phyloP scores from a whole-genome alignment of 2,797 vertebrate species.

The Gymnodraco acuticeps region DNA sequence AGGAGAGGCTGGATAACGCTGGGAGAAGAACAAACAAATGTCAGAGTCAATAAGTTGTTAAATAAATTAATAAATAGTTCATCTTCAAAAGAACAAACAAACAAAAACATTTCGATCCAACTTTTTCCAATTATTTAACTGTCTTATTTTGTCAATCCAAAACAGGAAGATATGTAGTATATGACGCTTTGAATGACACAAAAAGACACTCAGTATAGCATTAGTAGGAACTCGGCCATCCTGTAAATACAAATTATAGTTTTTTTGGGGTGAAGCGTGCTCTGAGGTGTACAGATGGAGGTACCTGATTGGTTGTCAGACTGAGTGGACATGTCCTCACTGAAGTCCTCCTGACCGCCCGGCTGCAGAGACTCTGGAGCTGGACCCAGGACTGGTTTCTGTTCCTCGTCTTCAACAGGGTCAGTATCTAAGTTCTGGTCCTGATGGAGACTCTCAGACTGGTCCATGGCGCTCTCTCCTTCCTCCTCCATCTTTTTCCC shows the following conservation, averaged over 20 bases:
- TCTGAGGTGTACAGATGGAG: background rate
- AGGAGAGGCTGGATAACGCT: slow-evolving; percentile 84
- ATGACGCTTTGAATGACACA: no score
- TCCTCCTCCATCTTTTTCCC: slow-evolving; percentile 47
- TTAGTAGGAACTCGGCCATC: no score
- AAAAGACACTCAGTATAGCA: no score
- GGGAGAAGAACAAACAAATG: slow-evolving; percentile 30
- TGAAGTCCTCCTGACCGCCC: slow-evolving; percentile 74
- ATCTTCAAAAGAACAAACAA: background rate
- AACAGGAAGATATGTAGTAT: no score
- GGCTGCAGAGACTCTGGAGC: slow-evolving; percentile 43
- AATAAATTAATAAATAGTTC: background rate
- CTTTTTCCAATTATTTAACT: no score
- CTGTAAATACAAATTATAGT: no score
- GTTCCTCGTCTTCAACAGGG: background rate
- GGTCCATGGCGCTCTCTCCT: slow-evolving; percentile 57
- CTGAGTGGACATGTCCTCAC: slow-evolving; percentile 81
- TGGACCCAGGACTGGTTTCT: background rate
- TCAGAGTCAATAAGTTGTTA: background rate
- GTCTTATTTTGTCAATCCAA: no score
- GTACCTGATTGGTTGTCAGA: slow-evolving; percentile 86
- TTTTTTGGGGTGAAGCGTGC: no score
- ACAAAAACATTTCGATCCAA: no score
- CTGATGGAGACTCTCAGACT: slow-evolving; percentile 37
- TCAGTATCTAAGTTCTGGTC: background rate